Base-by-base conservation (phyloP, 2,113 vertebrate species). In the Austrofundulus limnaeus region DNA sequence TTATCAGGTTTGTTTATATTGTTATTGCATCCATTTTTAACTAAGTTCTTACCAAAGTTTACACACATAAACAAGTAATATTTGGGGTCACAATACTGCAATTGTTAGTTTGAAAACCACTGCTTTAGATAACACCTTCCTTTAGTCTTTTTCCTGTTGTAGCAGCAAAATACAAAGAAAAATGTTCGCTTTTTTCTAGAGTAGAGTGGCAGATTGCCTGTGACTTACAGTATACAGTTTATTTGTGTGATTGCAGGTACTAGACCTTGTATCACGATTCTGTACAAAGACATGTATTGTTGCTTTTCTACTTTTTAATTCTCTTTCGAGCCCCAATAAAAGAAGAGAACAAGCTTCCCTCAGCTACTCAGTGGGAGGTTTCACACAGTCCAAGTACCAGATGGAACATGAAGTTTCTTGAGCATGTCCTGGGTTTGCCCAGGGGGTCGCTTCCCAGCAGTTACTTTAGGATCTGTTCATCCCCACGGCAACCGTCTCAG, bases 351-450 rank as follows among this genome's bases (percentile, higher is more conserved):
- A 20, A 42, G 42, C 20, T 23, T 42, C n/a, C 53, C 60, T 60
- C 42, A 45, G 60, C 65, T 46, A 48, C 75, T 82, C n/a, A 21
- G 52, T 43, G 21, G 46, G 59, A 75, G 52, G 60, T 69, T 28
- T 24, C 28, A 23, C 61, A 49, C 57, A 56, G 23, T 46, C 43
- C 52, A 47, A 14, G 21, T 66, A 28, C 38, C 67, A 81, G 66
- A 70, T 73, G 52, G 63, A 82, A 63, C 67, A 49, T 60, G 19
- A 46, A 60, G 39, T 66, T 64, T 71, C 68, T 70, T 38, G 34
- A 42, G 54, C 46, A 13, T 67, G 60, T 63, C 65, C 71, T 31
- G 25, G 53, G 61, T 82, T 31, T 69, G 61, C 61, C 71, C 52
- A 50, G 46, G 75, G 63, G 60, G 45, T 66, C 10, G 15, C 67